Percentiles rank a stretch among this genome's conserved stretches.
Conservation (phyloP, 2,888 invertebrate species). For the Caradrina clavipalpis region DNA sequence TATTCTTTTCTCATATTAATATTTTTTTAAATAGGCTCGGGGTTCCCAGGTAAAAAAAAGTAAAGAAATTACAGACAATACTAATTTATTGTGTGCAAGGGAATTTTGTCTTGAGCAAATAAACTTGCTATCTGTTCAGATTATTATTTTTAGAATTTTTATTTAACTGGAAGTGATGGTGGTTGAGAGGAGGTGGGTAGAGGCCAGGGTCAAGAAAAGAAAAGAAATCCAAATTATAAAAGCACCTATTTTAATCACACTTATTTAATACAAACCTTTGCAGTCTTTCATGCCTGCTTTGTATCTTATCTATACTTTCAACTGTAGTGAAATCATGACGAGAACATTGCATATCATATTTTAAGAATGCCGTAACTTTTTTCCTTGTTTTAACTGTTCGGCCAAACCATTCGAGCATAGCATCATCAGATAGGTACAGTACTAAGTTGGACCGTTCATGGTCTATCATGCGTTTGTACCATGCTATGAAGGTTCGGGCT, state of each 20-base stretch:
- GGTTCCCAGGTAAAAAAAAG: slow-evolving; percentile 1
- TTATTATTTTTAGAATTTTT: not conserved
- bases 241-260: slow-evolving; percentile 45
- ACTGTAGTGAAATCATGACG: slow-evolving; percentile 88
- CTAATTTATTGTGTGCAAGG: not conserved
- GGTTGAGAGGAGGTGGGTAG: not conserved
- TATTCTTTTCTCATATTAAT: not conserved
- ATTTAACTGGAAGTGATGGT: too few relatives aligned
- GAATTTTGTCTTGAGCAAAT: not conserved
- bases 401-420: slow-evolving; percentile 92
- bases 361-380: slow-evolving; percentile 90
- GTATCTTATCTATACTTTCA: slow-evolving; percentile 82
- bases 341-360: slow-evolving; percentile 88
- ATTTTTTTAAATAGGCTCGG: not conserved
- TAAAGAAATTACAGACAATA: not conserved
- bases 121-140: not conserved
- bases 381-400: slow-evolving; percentile 91
- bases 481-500: slow-evolving; percentile 84
- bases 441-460: slow-evolving; percentile 86
- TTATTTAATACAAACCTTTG: slow-evolving; percentile 75
- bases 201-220: slow-evolving; percentile 24
- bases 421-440: slow-evolving; percentile 88
- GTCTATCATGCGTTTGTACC: slow-evolving; percentile 89
- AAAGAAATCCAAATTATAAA: slow-evolving; percentile 38
- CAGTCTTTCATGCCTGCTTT: slow-evolving; percentile 72